phyloP scores from a whole-genome alignment of 2,888 invertebrate species.

The Odontothrips loti region DNA sequence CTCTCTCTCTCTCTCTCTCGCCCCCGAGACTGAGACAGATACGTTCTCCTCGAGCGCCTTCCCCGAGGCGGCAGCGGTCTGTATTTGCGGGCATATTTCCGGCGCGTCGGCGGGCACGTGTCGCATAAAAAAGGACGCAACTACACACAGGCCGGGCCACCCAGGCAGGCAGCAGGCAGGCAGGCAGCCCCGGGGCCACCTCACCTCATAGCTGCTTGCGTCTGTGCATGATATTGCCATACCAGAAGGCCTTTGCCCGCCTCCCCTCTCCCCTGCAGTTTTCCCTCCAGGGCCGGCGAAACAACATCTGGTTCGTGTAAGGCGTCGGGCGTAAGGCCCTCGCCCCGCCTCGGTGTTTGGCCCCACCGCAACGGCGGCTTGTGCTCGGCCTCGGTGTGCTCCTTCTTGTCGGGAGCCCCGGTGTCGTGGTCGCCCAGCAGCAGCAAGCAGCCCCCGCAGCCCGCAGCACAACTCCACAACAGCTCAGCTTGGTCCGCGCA shows the following conservation, averaged over 20 bases:
- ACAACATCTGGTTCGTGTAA: background rate
- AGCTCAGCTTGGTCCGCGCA: background rate
- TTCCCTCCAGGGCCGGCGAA: background rate
- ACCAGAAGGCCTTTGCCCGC: background rate
- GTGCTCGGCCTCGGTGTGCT: too few relatives aligned
- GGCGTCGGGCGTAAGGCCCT: background rate
- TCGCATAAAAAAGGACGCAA: background rate
- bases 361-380: too few relatives aligned
- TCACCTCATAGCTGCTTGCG: background rate
- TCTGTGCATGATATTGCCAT: constrained; percentile 2
- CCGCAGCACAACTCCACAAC: too few relatives aligned
- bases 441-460: too few relatives aligned
- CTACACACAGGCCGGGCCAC: background rate
- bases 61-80: background rate
- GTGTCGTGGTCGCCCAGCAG: too few relatives aligned
- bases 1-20: too few relatives aligned
- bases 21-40: too few relatives aligned
- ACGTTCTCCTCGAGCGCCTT: too few relatives aligned
- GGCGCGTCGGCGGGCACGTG: background rate
- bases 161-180: background rate
- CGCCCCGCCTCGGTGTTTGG: too few relatives aligned
- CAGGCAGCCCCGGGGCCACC: background rate
- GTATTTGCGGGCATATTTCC: constrained; percentile 1
- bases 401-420: too few relatives aligned
- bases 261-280: background rate